Evolutionary conservation across 37 sponge, comb jelly and placozoan species (phyloP).

Genomic region (Diacarnus erythraeanus): DNA sequence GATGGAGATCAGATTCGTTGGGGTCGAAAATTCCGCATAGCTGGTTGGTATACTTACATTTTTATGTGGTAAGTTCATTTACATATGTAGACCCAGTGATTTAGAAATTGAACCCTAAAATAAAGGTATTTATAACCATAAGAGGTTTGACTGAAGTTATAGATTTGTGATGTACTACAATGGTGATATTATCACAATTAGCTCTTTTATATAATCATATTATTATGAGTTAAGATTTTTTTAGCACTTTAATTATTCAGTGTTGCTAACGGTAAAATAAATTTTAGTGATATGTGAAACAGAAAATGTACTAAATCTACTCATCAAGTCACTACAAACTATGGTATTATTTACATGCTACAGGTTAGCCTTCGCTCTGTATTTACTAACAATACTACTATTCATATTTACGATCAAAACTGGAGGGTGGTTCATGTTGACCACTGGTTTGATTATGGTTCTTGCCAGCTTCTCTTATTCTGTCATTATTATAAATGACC

Average conservation of each 20-base stretch:
- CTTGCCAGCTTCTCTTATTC: slow-evolving; percentile 65
- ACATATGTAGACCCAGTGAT: no score
- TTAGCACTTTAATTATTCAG: no score
- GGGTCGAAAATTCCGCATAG: slow-evolving; percentile 79
- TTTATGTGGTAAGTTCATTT: slow-evolving; percentile 76
- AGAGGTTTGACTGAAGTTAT: no score
- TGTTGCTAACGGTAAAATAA: no score
- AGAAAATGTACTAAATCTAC: no score
- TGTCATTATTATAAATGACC: slow-evolving; percentile 69
- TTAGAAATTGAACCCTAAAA: no score
- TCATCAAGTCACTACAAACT: no score
- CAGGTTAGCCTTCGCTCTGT: slow-evolving; percentile 68
- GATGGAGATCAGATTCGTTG: slow-evolving; percentile 95
- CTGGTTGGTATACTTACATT: slow-evolving; percentile 87
- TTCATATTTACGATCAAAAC: slow-evolving; percentile 61
- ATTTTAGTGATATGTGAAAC: no score
- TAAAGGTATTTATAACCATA: background rate
- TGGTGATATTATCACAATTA: no score
- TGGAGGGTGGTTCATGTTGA: slow-evolving; percentile 49
- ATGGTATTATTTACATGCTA: background rate
- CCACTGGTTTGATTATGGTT: slow-evolving; percentile 69
- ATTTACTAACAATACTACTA: slow-evolving; percentile 63
- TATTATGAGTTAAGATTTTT: no score
- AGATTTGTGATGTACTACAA: no score
- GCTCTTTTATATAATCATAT: no score